A percentile compares a stretch with the other conserved stretches of the same genome.
These are phyloP conservation scores for Brachionus paranguensis DNA, from an alignment of 1,140 invertebrate genomes.

Conservation along the genomic window DNA sequence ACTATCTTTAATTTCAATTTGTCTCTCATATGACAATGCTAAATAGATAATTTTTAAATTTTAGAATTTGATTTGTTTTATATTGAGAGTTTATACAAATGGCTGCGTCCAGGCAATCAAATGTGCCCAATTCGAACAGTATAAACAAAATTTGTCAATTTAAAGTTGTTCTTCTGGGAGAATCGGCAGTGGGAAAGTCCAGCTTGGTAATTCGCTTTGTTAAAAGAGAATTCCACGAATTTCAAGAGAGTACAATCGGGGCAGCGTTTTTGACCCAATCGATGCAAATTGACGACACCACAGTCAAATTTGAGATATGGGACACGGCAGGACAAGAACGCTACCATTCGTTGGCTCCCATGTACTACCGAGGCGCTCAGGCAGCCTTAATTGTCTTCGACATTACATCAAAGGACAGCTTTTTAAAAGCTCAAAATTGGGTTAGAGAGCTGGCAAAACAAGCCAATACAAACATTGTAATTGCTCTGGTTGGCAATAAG, in stretches of 20 bases:
- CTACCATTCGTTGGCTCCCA: conserved; percentile 83
- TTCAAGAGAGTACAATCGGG: conserved; percentile 42
- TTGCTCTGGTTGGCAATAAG: conserved; percentile 76
- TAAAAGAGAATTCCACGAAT: conserved; percentile 42
- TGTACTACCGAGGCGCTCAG: conserved; percentile 86
- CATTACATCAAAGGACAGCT: conserved; percentile 91
- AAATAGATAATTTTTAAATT: background rate
- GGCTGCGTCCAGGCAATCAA: background rate
- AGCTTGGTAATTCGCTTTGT: conserved; percentile 42
- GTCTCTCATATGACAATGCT: conserved; percentile 14
- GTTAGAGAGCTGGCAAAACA: conserved; percentile 95
- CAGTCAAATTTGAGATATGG: conserved; percentile 61
- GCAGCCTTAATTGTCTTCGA: conserved; percentile 86
- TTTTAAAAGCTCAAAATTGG: conserved; percentile 96
- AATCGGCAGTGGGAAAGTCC: conserved; percentile 42
- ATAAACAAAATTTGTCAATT: conserved; percentile 40
- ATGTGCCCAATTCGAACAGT: background rate
- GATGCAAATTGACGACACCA: conserved; percentile 50
- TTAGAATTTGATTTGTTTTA: background rate
- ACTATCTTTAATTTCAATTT: background rate
- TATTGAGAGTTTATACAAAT: background rate
- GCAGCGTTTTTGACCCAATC: conserved; percentile 58
- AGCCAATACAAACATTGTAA: conserved; percentile 97
- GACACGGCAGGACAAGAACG: conserved; percentile 86
- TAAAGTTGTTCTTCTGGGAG: conserved; percentile 41